phyloP scores from a whole-genome alignment of 2,797 vertebrate genomes.

The Denticeps clupeoides region DNA sequence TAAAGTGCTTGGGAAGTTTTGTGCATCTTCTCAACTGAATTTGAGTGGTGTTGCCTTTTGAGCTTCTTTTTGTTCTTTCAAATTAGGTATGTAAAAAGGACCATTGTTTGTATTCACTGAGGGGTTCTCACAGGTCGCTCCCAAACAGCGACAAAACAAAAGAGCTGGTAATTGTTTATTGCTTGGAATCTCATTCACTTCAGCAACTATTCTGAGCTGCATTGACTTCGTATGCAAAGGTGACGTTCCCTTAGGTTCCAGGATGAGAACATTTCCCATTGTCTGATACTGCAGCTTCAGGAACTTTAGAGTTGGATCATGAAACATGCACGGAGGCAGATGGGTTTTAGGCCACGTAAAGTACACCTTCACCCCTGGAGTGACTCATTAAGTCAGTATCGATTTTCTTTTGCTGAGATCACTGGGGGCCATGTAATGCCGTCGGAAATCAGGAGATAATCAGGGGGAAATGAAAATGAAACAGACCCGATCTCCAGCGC shows the following conservation, averaged over 20 bases:
- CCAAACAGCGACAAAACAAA: too few species aligned
- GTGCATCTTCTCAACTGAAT: too few species aligned
- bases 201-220: background rate
- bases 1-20: background rate
- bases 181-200: background rate
- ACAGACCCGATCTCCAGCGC: background rate
- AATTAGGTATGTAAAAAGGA: too few species aligned
- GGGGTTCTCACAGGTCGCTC: too few species aligned
- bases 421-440: conserved; percentile 26
- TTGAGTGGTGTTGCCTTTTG: too few species aligned
- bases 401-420: conserved; percentile 31
- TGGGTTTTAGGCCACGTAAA: conserved; percentile 18
- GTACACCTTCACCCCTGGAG: conserved; percentile 25
- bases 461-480: conserved; percentile 3
- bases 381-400: conserved; percentile 39
- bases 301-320: conserved; percentile 6
- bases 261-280: conserved; percentile 1
- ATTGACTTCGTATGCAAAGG: conserved; percentile 1
- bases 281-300: conserved; percentile 10
- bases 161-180: background rate
- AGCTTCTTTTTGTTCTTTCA: too few species aligned
- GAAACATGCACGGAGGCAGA: background rate
- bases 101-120: too few species aligned
- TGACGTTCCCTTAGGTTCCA: conserved; percentile 4
- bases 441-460: conserved; percentile 39